A percentile compares a stretch with the other conserved stretches of the same genome.
phyloP scores from a whole-genome alignment of 2,888 invertebrate species.

The Graphium colonna region DNA sequence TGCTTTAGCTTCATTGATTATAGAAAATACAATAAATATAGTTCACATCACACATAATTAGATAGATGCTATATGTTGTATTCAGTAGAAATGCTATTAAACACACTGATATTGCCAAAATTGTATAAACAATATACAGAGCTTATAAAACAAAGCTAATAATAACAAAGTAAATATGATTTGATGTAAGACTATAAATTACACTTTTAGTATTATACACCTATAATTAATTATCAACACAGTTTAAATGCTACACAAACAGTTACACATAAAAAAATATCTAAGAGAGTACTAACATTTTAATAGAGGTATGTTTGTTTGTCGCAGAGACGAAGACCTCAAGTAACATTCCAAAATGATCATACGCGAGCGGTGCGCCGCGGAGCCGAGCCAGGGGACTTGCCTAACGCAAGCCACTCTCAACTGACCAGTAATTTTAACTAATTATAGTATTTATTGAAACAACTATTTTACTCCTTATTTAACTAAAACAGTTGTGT shows the following conservation, averaged over 20 bases:
- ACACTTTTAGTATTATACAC: too few species aligned
- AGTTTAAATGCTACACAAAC: background rate
- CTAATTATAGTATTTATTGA: conserved; percentile 55
- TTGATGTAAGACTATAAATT: too few species aligned
- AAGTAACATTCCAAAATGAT: conserved; percentile 77
- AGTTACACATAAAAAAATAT: too few species aligned
- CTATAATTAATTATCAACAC: background rate
- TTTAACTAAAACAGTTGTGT: conserved; percentile 60
- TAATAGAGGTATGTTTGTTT: conserved; percentile 66
- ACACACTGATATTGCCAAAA: too few species aligned
- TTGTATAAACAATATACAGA: background rate
- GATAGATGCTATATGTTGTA: conserved; percentile 13
- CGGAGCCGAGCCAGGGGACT: conserved; percentile 16
- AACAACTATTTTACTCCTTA: conserved; percentile 42
- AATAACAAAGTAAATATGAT: too few species aligned
- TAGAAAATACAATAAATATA: too few species aligned
- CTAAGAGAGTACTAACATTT: conserved; percentile 64
- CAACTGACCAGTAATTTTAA: conserved; percentile 22
- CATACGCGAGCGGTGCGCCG: conserved; percentile 36
- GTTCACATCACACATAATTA: conserved; percentile 5
- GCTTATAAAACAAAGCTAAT: too few species aligned
- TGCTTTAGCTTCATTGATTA: conserved; percentile 15
- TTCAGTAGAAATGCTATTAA: background rate
- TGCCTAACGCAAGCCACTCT: conserved; percentile 22
- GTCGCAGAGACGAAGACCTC: conserved; percentile 74